Evolutionary conservation across 2,888 invertebrate species (phyloP).

Genomic region (Melinaea marsaeus): DNA sequence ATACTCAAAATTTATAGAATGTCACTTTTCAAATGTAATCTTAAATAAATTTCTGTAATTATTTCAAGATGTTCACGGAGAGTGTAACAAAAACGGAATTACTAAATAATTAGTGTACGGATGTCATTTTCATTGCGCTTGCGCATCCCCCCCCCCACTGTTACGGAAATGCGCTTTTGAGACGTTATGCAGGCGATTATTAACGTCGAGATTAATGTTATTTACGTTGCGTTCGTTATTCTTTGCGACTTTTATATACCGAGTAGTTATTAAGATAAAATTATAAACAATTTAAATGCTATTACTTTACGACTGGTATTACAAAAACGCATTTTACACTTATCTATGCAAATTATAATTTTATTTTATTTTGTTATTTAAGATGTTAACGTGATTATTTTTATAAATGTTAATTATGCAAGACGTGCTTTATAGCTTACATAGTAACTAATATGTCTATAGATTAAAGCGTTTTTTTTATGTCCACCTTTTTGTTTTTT

Average conservation of each 20-base stretch:
- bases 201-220: conserved; percentile 21
- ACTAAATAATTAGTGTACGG: conserved; percentile 55
- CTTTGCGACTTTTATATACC: conserved; percentile 8
- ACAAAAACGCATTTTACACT: too few species aligned
- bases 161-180: conserved; percentile 31
- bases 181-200: conserved; percentile 21
- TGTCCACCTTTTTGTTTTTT: too few species aligned
- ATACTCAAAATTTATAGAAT: too few species aligned
- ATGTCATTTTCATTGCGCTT: conserved; percentile 38
- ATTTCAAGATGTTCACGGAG: conserved; percentile 49
- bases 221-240: conserved; percentile 18
- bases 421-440: too few species aligned
- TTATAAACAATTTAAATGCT: not conserved
- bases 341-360: too few species aligned
- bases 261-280: conserved; percentile 1
- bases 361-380: too few species aligned
- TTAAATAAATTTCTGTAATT: conserved; percentile 37
- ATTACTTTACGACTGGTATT: too few species aligned
- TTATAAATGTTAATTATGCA: too few species aligned
- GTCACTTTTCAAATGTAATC: too few species aligned
- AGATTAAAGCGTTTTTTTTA: too few species aligned
- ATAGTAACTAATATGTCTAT: too few species aligned
- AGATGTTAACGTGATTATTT: too few species aligned
- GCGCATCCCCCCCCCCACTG: conserved; percentile 35
- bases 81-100: conserved; percentile 26